phyloP scores from a whole-genome alignment of 2,888 invertebrate species.

The Protodeltote pygarga region DNA sequence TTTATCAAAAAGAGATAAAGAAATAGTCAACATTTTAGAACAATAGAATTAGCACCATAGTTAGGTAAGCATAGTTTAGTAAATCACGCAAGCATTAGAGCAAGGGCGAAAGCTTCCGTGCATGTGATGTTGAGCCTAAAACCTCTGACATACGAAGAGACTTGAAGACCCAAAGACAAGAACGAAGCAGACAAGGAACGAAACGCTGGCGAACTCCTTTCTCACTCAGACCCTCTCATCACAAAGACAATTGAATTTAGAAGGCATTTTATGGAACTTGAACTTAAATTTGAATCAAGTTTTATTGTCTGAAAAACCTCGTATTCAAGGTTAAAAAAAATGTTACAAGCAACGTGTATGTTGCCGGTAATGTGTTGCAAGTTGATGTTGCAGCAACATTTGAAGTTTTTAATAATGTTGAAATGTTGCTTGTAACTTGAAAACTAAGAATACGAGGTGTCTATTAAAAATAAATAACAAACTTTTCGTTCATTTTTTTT shows the following conservation, averaged over 20 bases:
- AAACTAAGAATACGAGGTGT: not conserved
- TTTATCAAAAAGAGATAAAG: too few species aligned
- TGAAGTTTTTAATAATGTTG: too few species aligned
- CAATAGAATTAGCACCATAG: too few species aligned
- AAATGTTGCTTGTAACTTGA: too few species aligned
- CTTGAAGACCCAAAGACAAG: constrained; percentile 61
- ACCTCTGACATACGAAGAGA: constrained; percentile 65
- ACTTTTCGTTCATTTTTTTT: not conserved
- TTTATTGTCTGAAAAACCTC: too few species aligned
- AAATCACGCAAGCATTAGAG: constrained; percentile 50
- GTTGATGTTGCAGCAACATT: too few species aligned
- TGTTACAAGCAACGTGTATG: too few species aligned
- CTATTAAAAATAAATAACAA: not conserved
- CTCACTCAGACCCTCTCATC: constrained; percentile 67
- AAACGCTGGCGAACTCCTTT: constrained; percentile 71
- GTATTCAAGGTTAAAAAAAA: too few species aligned
- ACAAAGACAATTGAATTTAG: constrained; percentile 16
- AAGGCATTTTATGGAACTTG: constrained; percentile 30
- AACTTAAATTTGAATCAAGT: too few species aligned
- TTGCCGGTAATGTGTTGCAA: too few species aligned
- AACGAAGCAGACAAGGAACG: constrained; percentile 61
- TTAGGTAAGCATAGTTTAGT: constrained; percentile 42
- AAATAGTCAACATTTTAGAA: too few species aligned
- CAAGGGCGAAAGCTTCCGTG: constrained; percentile 47
- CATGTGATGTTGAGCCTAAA: constrained; percentile 52